Percentiles rank a stretch among this genome's conserved stretches.
These are phyloP conservation scores for Luffia ferchaultella DNA, from an alignment of 2,888 invertebrate species.

Conservation along the genomic window DNA sequence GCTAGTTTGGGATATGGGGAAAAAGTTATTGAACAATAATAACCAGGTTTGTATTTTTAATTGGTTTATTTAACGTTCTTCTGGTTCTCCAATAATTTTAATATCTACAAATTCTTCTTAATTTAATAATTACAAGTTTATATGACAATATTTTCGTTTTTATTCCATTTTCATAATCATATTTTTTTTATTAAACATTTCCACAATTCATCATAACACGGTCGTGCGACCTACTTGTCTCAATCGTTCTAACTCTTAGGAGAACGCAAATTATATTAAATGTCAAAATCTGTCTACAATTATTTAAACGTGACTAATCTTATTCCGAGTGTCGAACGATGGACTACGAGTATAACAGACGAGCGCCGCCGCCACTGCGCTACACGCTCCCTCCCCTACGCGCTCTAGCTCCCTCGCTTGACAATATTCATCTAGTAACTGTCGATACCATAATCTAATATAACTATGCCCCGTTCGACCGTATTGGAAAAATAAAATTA, in stretches of 20 bases:
- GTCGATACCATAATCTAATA: slow-evolving; percentile 5
- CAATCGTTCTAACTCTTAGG: slow-evolving; percentile 64
- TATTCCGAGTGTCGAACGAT: slow-evolving; percentile 52
- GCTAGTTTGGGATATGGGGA: too few relatives aligned
- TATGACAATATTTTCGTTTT: slow-evolving; percentile 64
- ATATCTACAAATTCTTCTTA: slow-evolving; percentile 44
- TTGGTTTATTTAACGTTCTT: slow-evolving; percentile 66
- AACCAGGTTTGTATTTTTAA: slow-evolving; percentile 51
- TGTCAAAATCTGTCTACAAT: slow-evolving; percentile 60
- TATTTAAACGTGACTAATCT: slow-evolving; percentile 59
- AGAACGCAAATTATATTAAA: slow-evolving; percentile 62
- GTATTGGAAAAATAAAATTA: neutral
- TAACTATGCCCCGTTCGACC: slow-evolving; percentile 9
- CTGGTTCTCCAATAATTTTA: slow-evolving; percentile 55
- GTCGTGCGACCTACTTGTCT: slow-evolving; percentile 62
- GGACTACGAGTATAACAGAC: slow-evolving; percentile 33
- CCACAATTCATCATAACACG: slow-evolving; percentile 63
- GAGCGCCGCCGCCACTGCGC: slow-evolving; percentile 20
- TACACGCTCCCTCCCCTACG: slow-evolving; percentile 15
- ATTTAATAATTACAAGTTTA: slow-evolving; percentile 65
- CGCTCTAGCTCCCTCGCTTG: neutral
- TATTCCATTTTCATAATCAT: slow-evolving; percentile 63
- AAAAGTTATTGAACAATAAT: slow-evolving; percentile 27
- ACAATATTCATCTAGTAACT: slow-evolving; percentile 9
- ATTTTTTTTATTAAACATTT: slow-evolving; percentile 62